Base-by-base conservation (phyloP, 2,113 vertebrate species). In the Atherinomorus stipes region DNA sequence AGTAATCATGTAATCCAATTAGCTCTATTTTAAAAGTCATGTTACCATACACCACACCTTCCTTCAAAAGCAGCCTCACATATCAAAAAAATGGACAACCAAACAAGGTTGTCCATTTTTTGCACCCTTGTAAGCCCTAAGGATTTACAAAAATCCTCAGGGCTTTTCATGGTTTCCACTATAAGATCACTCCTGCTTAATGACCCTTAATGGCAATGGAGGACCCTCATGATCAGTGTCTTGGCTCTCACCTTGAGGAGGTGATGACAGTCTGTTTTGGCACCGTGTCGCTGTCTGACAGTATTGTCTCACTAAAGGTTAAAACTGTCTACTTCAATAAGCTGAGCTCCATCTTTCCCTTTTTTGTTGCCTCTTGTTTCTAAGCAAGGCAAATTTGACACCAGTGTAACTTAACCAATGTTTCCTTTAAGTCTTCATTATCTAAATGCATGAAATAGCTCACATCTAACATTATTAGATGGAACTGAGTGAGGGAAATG, bases 261-360 rank as follows among this genome's bases (percentile, higher is more conserved):
- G 80, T 58, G 79, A 74, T 86, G 88, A 83, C 74, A 82, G 66
- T 45, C 42, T 61, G 49, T 64, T 73, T 53, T 61, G 61, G 16
- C 54, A 37, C 64, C 0, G 34, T 50, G 54, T 60, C 61, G 53
- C 45, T 56, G 80, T 64, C 59, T 75, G 74, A 70, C 58, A 51
- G 66, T 45, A 0, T 6, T 31, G 50, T 50, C 50, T 56, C 50
- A 75, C 31, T 34, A 65, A 80, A 76, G 60, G 25, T 65, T 75
- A 49, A 16, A 51, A 45, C 45, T 42, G 40, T 67, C 57, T 37
- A 8, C 63, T 62, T 59, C 2, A 10, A 47, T 63, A 4, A 77
- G 64, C 5, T 60, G 6, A 23, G 64, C 5, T 37, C 42, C 25
- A 5, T 16, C 3, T 9, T 52, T 25, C 8, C 25, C 21, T 50